These are phyloP conservation scores for Xestia ashworthii DNA, from an alignment of 2,888 invertebrate genomes.

Conservation along the genomic window DNA sequence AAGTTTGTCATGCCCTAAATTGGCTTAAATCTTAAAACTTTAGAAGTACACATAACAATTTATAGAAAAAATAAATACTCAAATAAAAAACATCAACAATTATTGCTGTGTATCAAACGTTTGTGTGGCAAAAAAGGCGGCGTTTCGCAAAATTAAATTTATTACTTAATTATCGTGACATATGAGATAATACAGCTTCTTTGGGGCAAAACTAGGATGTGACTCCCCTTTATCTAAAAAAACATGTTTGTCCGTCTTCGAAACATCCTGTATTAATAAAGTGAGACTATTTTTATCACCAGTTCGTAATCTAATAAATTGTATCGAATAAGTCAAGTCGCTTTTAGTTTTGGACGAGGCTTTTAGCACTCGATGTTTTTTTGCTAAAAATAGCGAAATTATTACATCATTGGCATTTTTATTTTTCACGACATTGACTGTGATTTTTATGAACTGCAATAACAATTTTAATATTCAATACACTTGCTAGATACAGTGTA, in stretches of 20 bases:
- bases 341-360: slow-evolving; percentile 14
- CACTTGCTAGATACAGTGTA: background rate
- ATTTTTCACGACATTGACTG: slow-evolving; percentile 1
- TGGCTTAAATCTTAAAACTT: background rate
- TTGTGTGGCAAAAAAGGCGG: background rate
- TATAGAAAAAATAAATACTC: background rate
- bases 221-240: background rate
- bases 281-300: slow-evolving; percentile 7
- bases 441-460: background rate
- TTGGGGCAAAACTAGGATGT: background rate
- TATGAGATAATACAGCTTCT: background rate
- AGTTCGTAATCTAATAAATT: slow-evolving; percentile 27
- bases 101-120: background rate
- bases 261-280: slow-evolving; percentile 9
- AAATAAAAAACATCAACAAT: background rate
- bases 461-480: background rate
- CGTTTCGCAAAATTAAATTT: background rate
- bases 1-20: background rate
- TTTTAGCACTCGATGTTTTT: background rate
- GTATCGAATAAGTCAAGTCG: background rate
- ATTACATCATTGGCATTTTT: background rate
- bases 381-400: slow-evolving; percentile 14
- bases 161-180: background rate
- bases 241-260: background rate
- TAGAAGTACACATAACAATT: background rate